Evolutionary conservation across 2,888 invertebrate species (phyloP), one percentile per base, ranked within the genome.

Genomic region (Tipula confusa): DNA sequence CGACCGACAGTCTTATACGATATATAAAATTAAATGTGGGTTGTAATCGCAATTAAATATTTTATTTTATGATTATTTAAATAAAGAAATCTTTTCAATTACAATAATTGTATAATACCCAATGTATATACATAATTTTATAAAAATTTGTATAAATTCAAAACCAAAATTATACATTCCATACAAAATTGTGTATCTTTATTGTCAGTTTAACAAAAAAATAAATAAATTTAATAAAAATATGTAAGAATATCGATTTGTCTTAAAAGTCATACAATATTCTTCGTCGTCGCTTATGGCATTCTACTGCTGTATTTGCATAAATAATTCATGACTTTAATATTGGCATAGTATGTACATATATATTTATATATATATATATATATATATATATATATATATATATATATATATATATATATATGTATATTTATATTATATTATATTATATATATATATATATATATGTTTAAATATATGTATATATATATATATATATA

Each of bases 321-420:
- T 64, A 64, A 64, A 64, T 64, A 64, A 64, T 64, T 64, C 64
- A 64, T 64, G 64, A 64, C 64, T 64, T 64, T 9, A 64, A 64
- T 64, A 64, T 64, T 64, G 18, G 64, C 24, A 64, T 24, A 64
- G 11, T 64, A 64, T 24, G 64, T 7, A 24, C 11, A 31, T 31
- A 31, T 31, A 31, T 31, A 31, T 31, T 5, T 31, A 31, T 5
- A 31, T 48, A 48, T 48, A 48, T 48, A 48, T 48, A 48, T 15
- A 48, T 48, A 48, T 48, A 48, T 48, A 48, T 48, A 48, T 48
- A 48, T 48, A 48, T 48, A 48, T 48, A 48, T 48, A 48, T 48
- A 48, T 48, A 48, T 15, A 48, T 48, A 48, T 48, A 48, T 48
- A 48, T 48, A 48, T 48, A 48, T 48, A 48, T 48, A 48, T 48